Base-by-base conservation (phyloP, 2,797 vertebrate species). In the Halcyon leucocephala region DNA sequence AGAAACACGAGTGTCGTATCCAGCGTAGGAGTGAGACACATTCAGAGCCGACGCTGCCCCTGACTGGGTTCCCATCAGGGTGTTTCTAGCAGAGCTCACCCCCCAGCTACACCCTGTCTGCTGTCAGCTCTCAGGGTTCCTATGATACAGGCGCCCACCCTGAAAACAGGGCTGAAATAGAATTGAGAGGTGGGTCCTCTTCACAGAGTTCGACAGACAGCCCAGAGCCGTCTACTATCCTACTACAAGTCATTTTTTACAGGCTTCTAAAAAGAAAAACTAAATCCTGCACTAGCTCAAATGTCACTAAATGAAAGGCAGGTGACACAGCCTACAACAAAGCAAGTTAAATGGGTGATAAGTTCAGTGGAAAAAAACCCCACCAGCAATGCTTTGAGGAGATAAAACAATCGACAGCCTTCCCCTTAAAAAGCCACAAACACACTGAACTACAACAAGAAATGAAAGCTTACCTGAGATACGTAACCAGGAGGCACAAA, bases 401-500 rank as follows among this genome's bases (percentile, higher is more conserved):
- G 65, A 55, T 19, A 33, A 71, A 76, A 44, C 12, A 29, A 29
- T 28, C 51, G 54, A 41, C 3, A 78, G 51, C 28, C 28, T 51
- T 19, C 55, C 2, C 37, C 10, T 67, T 39, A 25, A 46, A 44
- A 42, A 71, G 57, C 42, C 67, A 48, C 64, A 78, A 57, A 42
- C 51, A 64, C 2, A 33, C 26, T 14, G 28, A n/a, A 78, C 64
- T 2, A 22, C 1, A 42, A 66, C 62, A 48, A 58, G 21, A 41
- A 61, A 33, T 28, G 5, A 29, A 25, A 42, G 33, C 4, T 88
- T 97, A 98, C 98, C 98, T 98, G 98, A 98, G 98, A 98, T 66
- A 98, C 97, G 18, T 98, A 99, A 93, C 98, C 98, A 7, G 98
- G 98, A 96, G 98, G 98, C 96, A 98, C 97, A 97, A 98, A 98